Base-by-base conservation (phyloP, 2,888 invertebrate species). In the Lordiphosa fenestrarum region DNA sequence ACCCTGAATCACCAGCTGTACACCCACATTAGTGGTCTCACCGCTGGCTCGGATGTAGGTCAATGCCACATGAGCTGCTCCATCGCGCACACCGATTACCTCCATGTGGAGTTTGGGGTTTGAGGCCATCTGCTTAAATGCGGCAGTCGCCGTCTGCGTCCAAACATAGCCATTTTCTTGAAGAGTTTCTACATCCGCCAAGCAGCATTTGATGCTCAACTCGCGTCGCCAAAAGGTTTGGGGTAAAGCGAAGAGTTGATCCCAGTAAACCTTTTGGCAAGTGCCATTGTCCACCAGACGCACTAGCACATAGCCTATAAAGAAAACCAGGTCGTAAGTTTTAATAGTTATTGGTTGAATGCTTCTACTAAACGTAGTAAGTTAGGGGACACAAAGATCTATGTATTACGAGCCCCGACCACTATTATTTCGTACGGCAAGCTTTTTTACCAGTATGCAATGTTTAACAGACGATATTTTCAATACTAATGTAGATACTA, bases 251-350 rank as follows among this genome's bases (percentile, higher is more conserved):
- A 90, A 91, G 13, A 95, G 86, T 44, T 90, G 86, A 1, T 89
- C 80, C 40, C 89, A 77, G 0, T 89, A 85, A 0, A 94, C 90
- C 0, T 89, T 90, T 73, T 93, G 92, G 1, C 90, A 88, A 36
- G 88, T 88, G 0, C 93, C 95, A 65, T 92, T 91, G 84, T 96
- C 96, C 4, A 89, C 87, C 10, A 89, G 72, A 30, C 78, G 87
- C 13, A 89, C 78, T 0, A 58, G 13, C 7, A 86, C 75, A 36
- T 53, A 66, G 0, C 78, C 88, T 87, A 30, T 6, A 15, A 39
- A 7, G 25, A 25, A 23, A 23, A 6, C 15, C 19, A 19, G 3
- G 19, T 15, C 15, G 15, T 15, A 15, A 15, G 15, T 15, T 15
- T 15, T 15, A 15, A 15, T 15, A 15, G 15, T 15, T 15, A 15